phyloP scores from a whole-genome alignment of 2,113 vertebrate genomes.

The Anguilla japonica region DNA sequence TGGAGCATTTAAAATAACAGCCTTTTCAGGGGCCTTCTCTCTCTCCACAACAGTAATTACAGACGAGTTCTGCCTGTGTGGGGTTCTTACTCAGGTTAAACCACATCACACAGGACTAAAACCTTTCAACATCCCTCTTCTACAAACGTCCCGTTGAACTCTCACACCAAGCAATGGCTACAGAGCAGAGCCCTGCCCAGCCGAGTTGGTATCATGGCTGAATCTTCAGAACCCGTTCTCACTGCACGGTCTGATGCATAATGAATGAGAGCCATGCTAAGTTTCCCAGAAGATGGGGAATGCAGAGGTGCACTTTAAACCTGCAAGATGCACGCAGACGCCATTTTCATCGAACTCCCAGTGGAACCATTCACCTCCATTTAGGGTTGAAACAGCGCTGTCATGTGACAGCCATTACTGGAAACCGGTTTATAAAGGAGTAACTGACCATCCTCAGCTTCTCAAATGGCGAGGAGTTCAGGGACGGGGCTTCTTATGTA shows the following conservation, averaged over 20 bases:
- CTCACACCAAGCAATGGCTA: background rate
- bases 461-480: conserved; percentile 17
- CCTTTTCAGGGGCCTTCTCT: background rate
- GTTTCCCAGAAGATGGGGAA: background rate
- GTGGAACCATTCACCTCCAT: background rate
- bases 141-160: background rate
- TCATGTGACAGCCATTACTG: background rate
- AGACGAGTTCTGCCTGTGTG: background rate
- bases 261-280: background rate
- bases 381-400: background rate
- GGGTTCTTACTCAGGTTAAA: too few relatives aligned
- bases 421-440: background rate
- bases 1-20: background rate
- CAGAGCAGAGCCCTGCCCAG: background rate
- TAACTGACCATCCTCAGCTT: background rate
- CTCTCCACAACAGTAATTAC: background rate
- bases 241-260: background rate
- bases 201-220: background rate
- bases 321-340: background rate
- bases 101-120: background rate
- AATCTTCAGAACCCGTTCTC: background rate
- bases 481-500: conserved; percentile 5
- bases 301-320: background rate
- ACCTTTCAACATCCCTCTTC: too few relatives aligned
- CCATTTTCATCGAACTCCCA: background rate